phyloP scores from a whole-genome alignment of 2,888 invertebrate genomes.

The Prosapia bicincta region DNA sequence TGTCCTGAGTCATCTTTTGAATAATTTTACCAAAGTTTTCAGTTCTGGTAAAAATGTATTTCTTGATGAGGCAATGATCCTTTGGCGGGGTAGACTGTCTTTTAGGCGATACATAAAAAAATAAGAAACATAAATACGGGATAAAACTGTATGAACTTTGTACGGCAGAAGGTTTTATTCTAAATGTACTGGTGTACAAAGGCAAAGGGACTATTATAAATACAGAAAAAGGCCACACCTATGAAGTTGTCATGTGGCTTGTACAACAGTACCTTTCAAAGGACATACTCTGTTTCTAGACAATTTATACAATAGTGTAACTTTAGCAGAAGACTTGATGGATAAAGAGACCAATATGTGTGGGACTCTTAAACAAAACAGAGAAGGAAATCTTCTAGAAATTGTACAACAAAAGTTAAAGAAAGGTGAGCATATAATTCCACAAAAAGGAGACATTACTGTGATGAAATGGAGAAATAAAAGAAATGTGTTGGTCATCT shows the following conservation, averaged over 20 bases:
- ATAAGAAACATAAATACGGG: not conserved
- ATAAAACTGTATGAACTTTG: not conserved
- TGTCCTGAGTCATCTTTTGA: not conserved
- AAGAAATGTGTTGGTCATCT: not conserved
- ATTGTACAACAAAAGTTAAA: not conserved
- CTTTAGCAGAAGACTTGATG: not conserved
- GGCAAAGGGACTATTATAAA: not conserved
- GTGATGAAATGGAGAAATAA: not conserved
- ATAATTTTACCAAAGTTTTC: slow-evolving; percentile 2
- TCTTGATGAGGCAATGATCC: not conserved
- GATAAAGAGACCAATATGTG: not conserved
- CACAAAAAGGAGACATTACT: not conserved
- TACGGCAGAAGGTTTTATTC: not conserved
- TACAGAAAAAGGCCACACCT: not conserved
- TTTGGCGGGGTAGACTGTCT: not conserved
- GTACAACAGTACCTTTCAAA: not conserved
- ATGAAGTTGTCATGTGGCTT: not conserved
- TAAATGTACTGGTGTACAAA: not conserved
- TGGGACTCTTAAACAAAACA: not conserved
- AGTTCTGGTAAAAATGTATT: not conserved
- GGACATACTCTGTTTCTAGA: not conserved
- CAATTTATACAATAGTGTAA: slow-evolving; percentile 11
- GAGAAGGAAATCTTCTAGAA: not conserved
- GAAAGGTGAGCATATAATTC: not conserved
- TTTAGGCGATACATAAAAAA: not conserved